Evolutionary conservation across 64 coral and sea anemone species (phyloP).

Genomic region (Pocillopora verrucosa): DNA sequence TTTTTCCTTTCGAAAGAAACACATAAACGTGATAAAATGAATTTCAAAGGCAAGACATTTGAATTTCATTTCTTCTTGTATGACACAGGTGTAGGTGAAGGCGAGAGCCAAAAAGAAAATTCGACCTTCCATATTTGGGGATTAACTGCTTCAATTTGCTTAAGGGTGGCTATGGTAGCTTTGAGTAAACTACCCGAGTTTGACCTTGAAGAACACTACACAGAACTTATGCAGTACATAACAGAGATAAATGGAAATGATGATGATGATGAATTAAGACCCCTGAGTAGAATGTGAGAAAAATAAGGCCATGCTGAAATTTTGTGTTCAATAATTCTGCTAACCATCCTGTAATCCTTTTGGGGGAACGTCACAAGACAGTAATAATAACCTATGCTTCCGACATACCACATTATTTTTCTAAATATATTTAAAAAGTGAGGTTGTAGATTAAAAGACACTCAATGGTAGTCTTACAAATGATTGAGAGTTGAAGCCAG

Average conservation of each 20-base stretch:
- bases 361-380: neutral
- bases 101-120: neutral
- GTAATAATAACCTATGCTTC: too few relatives aligned
- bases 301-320: neutral
- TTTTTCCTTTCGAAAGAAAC: conserved; percentile 63
- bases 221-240: conserved; percentile 11
- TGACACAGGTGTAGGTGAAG: conserved; percentile 7
- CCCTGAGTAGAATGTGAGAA: neutral
- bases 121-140: conserved; percentile 66
- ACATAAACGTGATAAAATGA: neutral
- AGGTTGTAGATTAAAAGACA: too few relatives aligned
- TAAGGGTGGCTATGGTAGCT: conserved; percentile 59
- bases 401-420: too few relatives aligned
- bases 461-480: too few relatives aligned
- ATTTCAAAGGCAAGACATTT: neutral
- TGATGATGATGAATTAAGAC: too few relatives aligned
- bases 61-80: conserved; percentile 34
- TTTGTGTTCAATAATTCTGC: neutral
- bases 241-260: neutral
- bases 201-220: conserved; percentile 32
- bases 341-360: neutral
- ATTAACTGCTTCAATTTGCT: conserved; percentile 68
- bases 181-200: conserved; percentile 66
- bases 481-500: too few relatives aligned
- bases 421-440: too few relatives aligned